Base-by-base conservation (phyloP, 1,140 invertebrate genomes). In the Babylonia areolata region DNA sequence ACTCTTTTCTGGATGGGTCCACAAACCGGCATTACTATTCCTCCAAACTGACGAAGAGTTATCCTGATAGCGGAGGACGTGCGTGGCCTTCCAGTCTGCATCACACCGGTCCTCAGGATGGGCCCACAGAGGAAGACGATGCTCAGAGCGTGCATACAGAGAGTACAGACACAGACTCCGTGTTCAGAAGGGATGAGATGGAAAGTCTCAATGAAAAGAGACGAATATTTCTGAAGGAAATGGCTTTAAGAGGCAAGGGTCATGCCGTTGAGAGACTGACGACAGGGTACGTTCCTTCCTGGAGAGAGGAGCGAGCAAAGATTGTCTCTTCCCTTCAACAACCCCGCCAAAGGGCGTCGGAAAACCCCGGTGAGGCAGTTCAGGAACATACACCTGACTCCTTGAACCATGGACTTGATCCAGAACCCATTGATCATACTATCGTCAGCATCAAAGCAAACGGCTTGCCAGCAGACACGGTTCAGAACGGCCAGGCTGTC, bases 161-260 rank as follows among this genome's bases (percentile, higher is more conserved):
- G 9, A 77, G 75, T 37, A 77, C 75, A 23, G 37, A 40, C 75
- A 77, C 75, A 2, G 75, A 77, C 28, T 77, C 75, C 35, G 75
- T 40, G 35, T 40, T 77, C 37, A 40, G 35, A 15, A 77, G 35
- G 28, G 35, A 77, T 37, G 35, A 17, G 37, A 40, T 17, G 17
- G 35, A 77, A 2, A 77, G 75, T 40, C 37, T 77, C 35, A 40
- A 37, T 2, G 75, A 39, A 28, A 77, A 77, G 1, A 77, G 75
- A 37, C 75, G 75, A 2, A 15, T 40, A 11, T 77, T 77, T 28
- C 28, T 77, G 75, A 77, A 3, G 39, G 75, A 77, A 37, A 77
- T 40, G 35, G 75, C 75, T 11, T 6, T 40, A 20, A 20, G 35
- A 37, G 75, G 75, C 6, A 11, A 39, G 1, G 75, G 39, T 37